phyloP scores from a whole-genome alignment of 1,140 invertebrate species.

The Sitobion miscanthi region DNA sequence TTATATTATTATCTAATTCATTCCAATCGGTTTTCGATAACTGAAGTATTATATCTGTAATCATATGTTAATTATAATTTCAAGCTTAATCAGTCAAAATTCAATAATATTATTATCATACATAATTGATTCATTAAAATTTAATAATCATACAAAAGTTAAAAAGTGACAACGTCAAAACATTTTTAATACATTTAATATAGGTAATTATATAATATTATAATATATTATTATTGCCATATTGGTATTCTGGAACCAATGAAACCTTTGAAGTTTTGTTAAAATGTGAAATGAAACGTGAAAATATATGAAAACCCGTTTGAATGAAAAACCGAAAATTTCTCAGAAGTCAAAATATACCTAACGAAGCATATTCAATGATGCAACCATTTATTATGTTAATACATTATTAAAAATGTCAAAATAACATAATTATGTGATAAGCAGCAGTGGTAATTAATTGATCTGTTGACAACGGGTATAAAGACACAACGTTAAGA shows the following conservation, averaged over 20 bases:
- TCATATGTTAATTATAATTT: background rate
- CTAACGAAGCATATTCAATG: background rate
- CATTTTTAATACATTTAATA: background rate
- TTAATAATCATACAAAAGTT: background rate
- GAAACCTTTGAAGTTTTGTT: background rate
- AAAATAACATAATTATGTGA: background rate
- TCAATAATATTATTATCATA: background rate
- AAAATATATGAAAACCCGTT: background rate
- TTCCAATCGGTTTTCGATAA: background rate
- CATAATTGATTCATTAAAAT: background rate
- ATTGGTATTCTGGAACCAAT: background rate
- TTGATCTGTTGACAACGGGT: background rate
- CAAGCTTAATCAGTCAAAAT: background rate
- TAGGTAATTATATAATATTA: too few relatives aligned
- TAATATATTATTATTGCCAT: too few relatives aligned
- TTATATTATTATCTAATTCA: background rate
- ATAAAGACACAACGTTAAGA: background rate
- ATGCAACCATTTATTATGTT: background rate
- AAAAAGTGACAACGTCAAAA: background rate
- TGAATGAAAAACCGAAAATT: background rate
- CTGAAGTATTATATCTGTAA: background rate
- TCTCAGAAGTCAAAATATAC: background rate
- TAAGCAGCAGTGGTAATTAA: background rate
- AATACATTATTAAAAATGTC: background rate
- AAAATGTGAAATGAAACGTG: background rate